These are phyloP conservation scores for Nemopilema nomurai DNA, from an alignment of 30 jellyfish, hydroid and myxozoan species.

Conservation along the genomic window DNA sequence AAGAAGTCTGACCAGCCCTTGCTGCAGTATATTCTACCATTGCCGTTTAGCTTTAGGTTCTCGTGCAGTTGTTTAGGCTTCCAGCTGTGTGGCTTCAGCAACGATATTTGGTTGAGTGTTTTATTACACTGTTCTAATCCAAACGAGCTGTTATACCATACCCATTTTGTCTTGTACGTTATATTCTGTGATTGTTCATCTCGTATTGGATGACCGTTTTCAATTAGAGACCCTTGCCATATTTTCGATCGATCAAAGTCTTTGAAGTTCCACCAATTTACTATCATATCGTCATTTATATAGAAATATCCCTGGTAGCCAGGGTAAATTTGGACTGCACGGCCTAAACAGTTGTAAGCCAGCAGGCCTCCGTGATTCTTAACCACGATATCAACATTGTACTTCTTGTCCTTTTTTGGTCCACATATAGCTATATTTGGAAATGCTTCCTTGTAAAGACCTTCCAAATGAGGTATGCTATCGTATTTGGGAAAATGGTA, in stretches of 20 bases:
- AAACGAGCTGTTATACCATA: constrained; percentile 62
- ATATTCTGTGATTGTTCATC: not conserved
- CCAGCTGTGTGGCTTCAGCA: constrained; percentile 32
- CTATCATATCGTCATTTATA: constrained; percentile 84
- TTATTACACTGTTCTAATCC: constrained; percentile 61
- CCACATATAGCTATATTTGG: constrained; percentile 84
- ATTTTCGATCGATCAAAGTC: constrained; percentile 58
- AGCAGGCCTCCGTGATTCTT: constrained; percentile 55
- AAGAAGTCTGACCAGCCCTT: constrained; percentile 92
- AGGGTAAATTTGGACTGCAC: constrained; percentile 70
- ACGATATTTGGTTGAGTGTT: constrained; percentile 30
- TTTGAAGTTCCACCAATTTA: constrained; percentile 86
- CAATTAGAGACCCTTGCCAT: constrained; percentile 84
- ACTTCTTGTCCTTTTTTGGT: constrained; percentile 42
- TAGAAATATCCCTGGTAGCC: constrained; percentile 76
- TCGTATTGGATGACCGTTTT: constrained; percentile 62
- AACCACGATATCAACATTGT: constrained; percentile 48
- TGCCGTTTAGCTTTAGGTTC: constrained; percentile 61
- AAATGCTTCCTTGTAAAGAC: constrained; percentile 66
- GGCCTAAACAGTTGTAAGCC: constrained; percentile 74
- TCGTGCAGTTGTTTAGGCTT: constrained; percentile 7
- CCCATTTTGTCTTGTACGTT: constrained; percentile 62
- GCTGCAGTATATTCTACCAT: constrained; percentile 71
- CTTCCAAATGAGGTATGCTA: constrained; percentile 64
- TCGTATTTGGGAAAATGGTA: constrained; percentile 66